These are phyloP conservation scores for Antheraea pernyi DNA, from an alignment of 1,140 invertebrate genomes.

Conservation along the genomic window DNA sequence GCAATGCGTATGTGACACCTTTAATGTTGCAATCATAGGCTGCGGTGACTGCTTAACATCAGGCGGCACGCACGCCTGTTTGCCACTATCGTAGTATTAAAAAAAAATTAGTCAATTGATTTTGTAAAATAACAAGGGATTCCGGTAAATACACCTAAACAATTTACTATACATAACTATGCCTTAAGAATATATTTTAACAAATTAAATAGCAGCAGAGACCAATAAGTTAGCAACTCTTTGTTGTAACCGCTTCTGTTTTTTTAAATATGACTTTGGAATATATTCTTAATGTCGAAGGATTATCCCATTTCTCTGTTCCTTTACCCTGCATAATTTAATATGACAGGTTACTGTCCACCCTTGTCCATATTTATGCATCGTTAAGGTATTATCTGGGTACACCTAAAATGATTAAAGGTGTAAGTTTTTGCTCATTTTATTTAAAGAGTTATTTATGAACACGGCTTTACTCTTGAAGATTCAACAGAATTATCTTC, in stretches of 20 bases:
- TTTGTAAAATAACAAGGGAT: no score
- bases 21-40: no score
- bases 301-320: slow-evolving; percentile 56
- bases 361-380: slow-evolving; percentile 42
- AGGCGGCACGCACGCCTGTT: no score
- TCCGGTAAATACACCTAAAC: no score
- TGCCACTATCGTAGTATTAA: no score
- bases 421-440: not conserved
- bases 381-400: not conserved
- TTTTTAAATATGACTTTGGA: not conserved
- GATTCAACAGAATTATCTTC: not conserved
- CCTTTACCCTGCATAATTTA: slow-evolving; percentile 52
- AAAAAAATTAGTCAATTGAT: no score
- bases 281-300: slow-evolving; percentile 21
- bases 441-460: not conserved
- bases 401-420: not conserved
- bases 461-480: not conserved
- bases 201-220: no score
- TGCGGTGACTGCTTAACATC: no score
- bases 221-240: no score
- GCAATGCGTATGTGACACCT: no score
- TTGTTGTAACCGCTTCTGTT: not conserved
- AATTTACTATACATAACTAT: no score
- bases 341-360: slow-evolving; percentile 56
- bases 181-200: no score